These are phyloP conservation scores for Chorisops tibialis DNA, from an alignment of 2,888 invertebrate species.

Conservation along the genomic window DNA sequence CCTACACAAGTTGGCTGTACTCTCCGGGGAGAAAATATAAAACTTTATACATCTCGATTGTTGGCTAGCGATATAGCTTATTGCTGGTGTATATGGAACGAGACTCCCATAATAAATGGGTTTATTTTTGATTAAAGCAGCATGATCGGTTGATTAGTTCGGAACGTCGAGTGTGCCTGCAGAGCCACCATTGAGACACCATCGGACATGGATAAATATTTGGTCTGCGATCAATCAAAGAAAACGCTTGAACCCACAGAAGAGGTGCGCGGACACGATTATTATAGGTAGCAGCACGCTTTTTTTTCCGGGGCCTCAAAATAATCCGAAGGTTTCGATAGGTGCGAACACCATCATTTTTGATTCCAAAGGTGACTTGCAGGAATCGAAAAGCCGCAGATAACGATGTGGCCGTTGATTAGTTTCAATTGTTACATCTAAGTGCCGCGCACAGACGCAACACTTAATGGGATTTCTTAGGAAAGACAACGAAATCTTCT, in stretches of 20 bases:
- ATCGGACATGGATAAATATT: slow-evolving; percentile 19
- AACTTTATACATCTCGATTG: background rate
- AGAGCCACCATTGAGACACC: slow-evolving; percentile 4
- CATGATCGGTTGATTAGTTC: slow-evolving; percentile 33
- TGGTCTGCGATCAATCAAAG: slow-evolving; percentile 23
- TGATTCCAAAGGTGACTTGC: slow-evolving; percentile 14
- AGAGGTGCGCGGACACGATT: background rate
- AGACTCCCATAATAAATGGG: slow-evolving; percentile 22
- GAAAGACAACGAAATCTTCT: slow-evolving; percentile 2
- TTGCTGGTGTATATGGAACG: background rate
- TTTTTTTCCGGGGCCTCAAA: background rate
- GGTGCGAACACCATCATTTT: background rate
- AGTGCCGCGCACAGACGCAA: slow-evolving; percentile 8
- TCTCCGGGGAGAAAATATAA: background rate
- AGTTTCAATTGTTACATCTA: slow-evolving; percentile 30
- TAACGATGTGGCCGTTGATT: slow-evolving; percentile 28
- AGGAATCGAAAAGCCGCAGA: slow-evolving; percentile 13
- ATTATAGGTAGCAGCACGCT: slow-evolving; percentile 18
- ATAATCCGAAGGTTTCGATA: background rate
- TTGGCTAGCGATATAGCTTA: background rate
- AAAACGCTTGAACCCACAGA: background rate
- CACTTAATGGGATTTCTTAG: slow-evolving; percentile 22
- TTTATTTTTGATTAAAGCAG: slow-evolving; percentile 26
- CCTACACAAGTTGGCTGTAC: too few relatives aligned
- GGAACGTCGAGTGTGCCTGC: slow-evolving; percentile 4